Conservation (phyloP, 1,140 invertebrate genomes). For the Pararge aegeria region DNA sequence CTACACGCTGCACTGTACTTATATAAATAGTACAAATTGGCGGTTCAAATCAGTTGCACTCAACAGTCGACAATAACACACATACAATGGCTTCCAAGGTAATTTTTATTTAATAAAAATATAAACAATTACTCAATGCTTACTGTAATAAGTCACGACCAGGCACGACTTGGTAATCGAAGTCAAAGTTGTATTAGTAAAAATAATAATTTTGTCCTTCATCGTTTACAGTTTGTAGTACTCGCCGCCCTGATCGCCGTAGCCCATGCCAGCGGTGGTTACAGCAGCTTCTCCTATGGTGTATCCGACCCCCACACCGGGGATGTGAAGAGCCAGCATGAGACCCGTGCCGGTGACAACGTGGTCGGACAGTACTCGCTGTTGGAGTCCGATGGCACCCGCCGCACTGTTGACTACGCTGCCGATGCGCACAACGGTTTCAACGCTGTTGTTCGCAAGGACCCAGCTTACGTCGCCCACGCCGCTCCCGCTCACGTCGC, state of each 20-base stretch:
- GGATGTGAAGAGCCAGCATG: slow-evolving; percentile 76
- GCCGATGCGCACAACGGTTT: slow-evolving; percentile 72
- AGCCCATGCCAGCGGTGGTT: slow-evolving; percentile 25
- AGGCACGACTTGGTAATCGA: too few relatives aligned
- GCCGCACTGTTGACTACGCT: slow-evolving; percentile 74
- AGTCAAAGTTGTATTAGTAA: too few relatives aligned
- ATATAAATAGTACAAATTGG: slow-evolving; percentile 33
- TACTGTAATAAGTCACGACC: background rate
- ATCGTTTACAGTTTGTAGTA: slow-evolving; percentile 29
- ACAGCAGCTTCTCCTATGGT: slow-evolving; percentile 62
- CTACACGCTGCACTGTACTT: background rate
- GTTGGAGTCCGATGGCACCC: slow-evolving; percentile 71
- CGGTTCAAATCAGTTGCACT: slow-evolving; percentile 30
- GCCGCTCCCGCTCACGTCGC: slow-evolving; percentile 31
- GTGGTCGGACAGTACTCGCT: slow-evolving; percentile 78
- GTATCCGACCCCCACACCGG: slow-evolving; percentile 77
- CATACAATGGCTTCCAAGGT: slow-evolving; percentile 59
- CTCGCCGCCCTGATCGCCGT: slow-evolving; percentile 31
- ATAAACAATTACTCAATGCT: background rate
- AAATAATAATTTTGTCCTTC: background rate
- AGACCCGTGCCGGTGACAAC: slow-evolving; percentile 77
- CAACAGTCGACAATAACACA: slow-evolving; percentile 41
- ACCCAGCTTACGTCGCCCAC: slow-evolving; percentile 39
- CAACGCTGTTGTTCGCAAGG: slow-evolving; percentile 76
- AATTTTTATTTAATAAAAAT: slow-evolving; percentile 18